Evolutionary conservation across 2,888 invertebrate genomes (phyloP).

Genomic region (Diaperis boleti): DNA sequence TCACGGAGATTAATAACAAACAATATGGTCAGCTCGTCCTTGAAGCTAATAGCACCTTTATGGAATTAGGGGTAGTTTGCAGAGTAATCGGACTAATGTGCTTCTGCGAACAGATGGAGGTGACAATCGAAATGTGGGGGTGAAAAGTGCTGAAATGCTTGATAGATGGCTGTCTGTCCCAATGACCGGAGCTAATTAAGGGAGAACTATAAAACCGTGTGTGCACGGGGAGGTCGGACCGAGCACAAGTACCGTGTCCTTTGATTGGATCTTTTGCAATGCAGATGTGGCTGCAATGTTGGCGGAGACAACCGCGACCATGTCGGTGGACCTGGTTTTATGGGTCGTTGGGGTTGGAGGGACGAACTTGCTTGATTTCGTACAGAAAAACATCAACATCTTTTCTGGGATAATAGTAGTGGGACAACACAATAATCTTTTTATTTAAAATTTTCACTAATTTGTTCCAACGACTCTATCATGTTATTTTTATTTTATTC

Average conservation of each 20-base stretch:
- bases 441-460: no score
- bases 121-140: slow-evolving; percentile 36
- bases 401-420: no score
- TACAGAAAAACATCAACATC: no score
- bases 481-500: no score
- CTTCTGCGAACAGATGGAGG: slow-evolving; percentile 39
- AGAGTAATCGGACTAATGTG: slow-evolving; percentile 52
- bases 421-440: no score
- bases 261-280: neutral
- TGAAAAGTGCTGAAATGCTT: slow-evolving; percentile 28
- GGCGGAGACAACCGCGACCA: no score
- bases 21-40: slow-evolving; percentile 54
- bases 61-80: slow-evolving; percentile 53
- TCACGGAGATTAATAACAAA: slow-evolving; percentile 52
- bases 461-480: no score
- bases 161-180: slow-evolving; percentile 17
- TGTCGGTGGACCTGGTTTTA: no score
- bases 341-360: no score
- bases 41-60: slow-evolving; percentile 54
- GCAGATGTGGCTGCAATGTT: neutral
- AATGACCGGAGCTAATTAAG: neutral
- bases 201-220: neutral
- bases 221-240: neutral
- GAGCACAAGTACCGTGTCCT: neutral
- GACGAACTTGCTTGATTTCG: no score